Evolutionary conservation across 2,113 vertebrate genomes (phyloP), one percentile per base, ranked within the genome.

Genomic region (Egretta garzetta): DNA sequence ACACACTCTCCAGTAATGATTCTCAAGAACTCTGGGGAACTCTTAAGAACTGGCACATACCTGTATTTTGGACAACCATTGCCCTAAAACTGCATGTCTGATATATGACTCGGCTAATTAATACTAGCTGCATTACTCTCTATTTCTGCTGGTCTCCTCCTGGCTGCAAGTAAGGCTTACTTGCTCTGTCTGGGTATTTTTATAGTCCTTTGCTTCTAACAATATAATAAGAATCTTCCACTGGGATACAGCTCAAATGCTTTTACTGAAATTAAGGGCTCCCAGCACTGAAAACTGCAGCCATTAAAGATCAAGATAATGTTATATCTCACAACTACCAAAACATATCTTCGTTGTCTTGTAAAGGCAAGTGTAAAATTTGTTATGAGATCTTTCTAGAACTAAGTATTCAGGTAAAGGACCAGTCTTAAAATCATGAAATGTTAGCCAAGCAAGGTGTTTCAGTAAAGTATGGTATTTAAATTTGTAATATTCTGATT

Each of bases 291-390:
- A 80, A 88, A 92, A 67, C 28, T 39, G 17, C 32, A 72, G 37
- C 14, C 16, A 27, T 45, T 83, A 45, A 79, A 43, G 26, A 82
- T 56, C 10, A 80, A 82, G 45, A 26, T 22, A 33, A 82, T 72
- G 17, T 13, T 5, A 1, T 50, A 73, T 30, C 24, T 86, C 45
- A 66, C 0, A 0, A 55, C n/a, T 59, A 89, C 14, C 45, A 70
- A 83, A 93, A 45, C 2, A 1, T 11, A 73, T 33, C 26, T 60
- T 58, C 18, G 43, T 80, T 64, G 13, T 53, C 39, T 72, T 49
- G 16, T 22, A 82, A 81, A 2, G 1, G 12, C 24, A 87, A 60
- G 18, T 0, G 5, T n/a, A 89, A 96, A 80, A 56, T 52, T 26
- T 77, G 45, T 39, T 28, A 83, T 12, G 21, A 59, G 28, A 67